These are phyloP conservation scores for Apodemia duryi DNA, from an alignment of 2,888 invertebrate species.

Conservation along the genomic window DNA sequence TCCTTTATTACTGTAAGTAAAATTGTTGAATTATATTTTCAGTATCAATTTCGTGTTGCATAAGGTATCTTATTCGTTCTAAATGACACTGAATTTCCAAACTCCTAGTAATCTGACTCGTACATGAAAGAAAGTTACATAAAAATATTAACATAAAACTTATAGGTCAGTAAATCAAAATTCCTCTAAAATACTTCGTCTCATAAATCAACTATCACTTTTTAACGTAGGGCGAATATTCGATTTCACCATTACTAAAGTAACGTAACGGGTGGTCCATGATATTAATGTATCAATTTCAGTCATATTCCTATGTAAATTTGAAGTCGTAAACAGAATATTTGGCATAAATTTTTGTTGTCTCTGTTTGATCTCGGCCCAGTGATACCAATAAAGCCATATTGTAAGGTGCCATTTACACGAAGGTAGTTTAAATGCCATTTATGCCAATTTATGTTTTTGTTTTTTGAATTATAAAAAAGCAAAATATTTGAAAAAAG, in stretches of 20 bases:
- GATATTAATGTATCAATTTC: not conserved
- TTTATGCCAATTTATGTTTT: too few relatives aligned
- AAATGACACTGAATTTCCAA: not conserved
- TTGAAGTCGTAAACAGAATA: too few relatives aligned
- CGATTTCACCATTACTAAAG: slow-evolving; percentile 1
- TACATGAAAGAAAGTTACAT: slow-evolving; percentile 2
- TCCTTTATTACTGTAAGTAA: too few relatives aligned
- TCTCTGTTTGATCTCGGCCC: too few relatives aligned
- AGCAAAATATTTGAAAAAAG: too few relatives aligned
- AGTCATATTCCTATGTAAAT: not conserved
- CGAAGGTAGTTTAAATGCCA: too few relatives aligned
- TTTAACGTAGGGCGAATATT: not conserved
- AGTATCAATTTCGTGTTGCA: not conserved
- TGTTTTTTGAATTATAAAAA: too few relatives aligned
- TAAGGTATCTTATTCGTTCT: not conserved
- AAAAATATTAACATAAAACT: slow-evolving; percentile 6
- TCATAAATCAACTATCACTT: slow-evolving; percentile 8
- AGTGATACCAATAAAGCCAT: too few relatives aligned
- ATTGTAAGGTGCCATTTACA: too few relatives aligned
- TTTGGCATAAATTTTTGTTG: too few relatives aligned
- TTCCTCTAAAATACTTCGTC: slow-evolving; percentile 1
- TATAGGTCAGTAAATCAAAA: not conserved
- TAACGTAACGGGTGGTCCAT: slow-evolving; percentile 5
- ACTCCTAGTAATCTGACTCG: not conserved
- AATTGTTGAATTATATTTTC: too few relatives aligned